phyloP scores from a whole-genome alignment of 2,113 vertebrate species.

The Onychostoma macrolepis region DNA sequence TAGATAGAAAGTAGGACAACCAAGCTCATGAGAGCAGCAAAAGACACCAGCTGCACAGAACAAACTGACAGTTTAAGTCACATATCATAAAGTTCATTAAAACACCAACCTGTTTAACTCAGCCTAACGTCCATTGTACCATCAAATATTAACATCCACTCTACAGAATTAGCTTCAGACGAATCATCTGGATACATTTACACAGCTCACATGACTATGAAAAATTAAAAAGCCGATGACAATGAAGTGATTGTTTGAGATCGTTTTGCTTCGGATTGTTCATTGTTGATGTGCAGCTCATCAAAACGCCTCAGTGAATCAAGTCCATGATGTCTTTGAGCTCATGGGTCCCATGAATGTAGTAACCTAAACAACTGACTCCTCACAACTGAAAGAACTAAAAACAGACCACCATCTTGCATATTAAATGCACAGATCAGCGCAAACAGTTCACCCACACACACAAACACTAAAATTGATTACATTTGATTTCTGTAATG shows the following conservation, averaged over 20 bases:
- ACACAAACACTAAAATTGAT: neutral
- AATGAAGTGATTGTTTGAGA: slow-evolving; percentile 29
- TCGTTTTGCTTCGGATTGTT: slow-evolving; percentile 1
- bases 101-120: neutral
- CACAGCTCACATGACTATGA: slow-evolving; percentile 38
- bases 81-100: neutral
- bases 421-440: neutral
- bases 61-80: neutral
- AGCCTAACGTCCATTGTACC: neutral
- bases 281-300: slow-evolving; percentile 30
- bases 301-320: slow-evolving; percentile 14
- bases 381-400: slow-evolving; percentile 55
- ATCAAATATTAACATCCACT: slow-evolving; percentile 33
- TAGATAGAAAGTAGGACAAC: neutral
- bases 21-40: neutral
- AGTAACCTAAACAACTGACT: slow-evolving; percentile 22
- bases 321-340: slow-evolving; percentile 15
- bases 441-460: neutral
- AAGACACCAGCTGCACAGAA: neutral
- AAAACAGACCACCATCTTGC: slow-evolving; percentile 55
- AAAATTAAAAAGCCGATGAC: slow-evolving; percentile 12
- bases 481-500: neutral
- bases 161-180: neutral
- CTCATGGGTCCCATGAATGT: neutral
- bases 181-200: slow-evolving; percentile 9